Conservation (phyloP, 2,113 vertebrate species). For the Tyto alba region DNA sequence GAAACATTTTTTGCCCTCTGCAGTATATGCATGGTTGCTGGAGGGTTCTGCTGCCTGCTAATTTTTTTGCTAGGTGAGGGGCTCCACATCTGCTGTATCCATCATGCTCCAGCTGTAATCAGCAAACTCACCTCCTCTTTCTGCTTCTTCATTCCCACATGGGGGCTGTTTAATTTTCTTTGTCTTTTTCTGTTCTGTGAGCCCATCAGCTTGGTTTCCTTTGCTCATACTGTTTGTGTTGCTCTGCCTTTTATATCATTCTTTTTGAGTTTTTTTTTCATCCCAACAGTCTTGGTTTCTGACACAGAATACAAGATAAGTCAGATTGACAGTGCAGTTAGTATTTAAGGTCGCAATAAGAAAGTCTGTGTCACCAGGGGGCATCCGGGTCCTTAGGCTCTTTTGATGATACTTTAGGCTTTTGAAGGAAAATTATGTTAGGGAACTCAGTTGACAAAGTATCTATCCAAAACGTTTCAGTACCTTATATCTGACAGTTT, state of each 20-base stretch:
- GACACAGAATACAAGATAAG: neutral
- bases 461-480: neutral
- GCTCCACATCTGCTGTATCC: neutral
- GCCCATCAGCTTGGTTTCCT: neutral
- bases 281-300: neutral
- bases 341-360: neutral
- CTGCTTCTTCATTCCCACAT: neutral
- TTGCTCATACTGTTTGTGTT: neutral
- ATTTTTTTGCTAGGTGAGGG: neutral
- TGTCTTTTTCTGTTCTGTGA: neutral
- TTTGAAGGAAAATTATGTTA: neutral
- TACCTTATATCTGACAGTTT: neutral
- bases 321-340: neutral
- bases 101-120: neutral
- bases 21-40: neutral
- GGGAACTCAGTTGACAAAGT: neutral
- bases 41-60: neutral
- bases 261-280: neutral
- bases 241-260: neutral
- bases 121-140: neutral
- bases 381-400: neutral
- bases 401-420: neutral
- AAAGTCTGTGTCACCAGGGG: neutral
- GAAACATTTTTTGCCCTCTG: neutral
- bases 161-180: neutral